phyloP scores from a whole-genome alignment of 2,797 vertebrate genomes.

The Syngnathus acus region DNA sequence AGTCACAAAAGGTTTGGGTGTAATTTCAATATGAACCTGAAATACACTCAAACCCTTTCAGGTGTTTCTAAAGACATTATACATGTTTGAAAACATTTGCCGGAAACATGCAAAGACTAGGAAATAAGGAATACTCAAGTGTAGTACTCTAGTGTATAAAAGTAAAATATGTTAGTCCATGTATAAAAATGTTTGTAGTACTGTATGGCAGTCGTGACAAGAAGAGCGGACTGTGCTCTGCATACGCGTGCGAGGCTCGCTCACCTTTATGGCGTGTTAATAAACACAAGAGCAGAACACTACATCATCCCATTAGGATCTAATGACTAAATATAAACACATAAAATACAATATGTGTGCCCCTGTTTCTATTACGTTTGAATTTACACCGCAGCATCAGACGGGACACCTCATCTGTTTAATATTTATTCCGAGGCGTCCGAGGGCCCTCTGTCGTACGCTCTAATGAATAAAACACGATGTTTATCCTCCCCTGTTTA shows the following conservation, averaged over 20 bases:
- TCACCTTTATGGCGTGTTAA: background rate
- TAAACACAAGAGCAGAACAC: background rate
- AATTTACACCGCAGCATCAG: conserved; percentile 40
- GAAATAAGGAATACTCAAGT: no score
- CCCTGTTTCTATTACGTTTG: conserved; percentile 5
- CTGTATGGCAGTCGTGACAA: background rate
- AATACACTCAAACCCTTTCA: background rate
- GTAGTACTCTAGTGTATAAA: no score
- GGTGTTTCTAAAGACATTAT: no score
- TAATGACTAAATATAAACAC: conserved; percentile 7
- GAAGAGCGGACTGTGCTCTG: background rate
- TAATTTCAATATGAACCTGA: background rate
- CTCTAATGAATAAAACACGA: conserved; percentile 77
- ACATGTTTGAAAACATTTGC: no score
- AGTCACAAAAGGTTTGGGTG: background rate
- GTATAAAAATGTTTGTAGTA: background rate
- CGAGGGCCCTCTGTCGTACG: conserved; percentile 61
- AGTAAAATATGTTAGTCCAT: background rate
- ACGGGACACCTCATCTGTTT: conserved; percentile 56
- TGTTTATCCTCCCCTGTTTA: conserved; percentile 70
- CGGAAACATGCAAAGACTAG: no score
- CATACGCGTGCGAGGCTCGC: background rate
- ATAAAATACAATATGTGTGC: background rate
- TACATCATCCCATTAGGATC: background rate
- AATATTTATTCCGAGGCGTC: conserved; percentile 67